These are phyloP conservation scores for Pseudomyrmex gracilis DNA, from an alignment of 1,140 invertebrate genomes.

Conservation along the genomic window DNA sequence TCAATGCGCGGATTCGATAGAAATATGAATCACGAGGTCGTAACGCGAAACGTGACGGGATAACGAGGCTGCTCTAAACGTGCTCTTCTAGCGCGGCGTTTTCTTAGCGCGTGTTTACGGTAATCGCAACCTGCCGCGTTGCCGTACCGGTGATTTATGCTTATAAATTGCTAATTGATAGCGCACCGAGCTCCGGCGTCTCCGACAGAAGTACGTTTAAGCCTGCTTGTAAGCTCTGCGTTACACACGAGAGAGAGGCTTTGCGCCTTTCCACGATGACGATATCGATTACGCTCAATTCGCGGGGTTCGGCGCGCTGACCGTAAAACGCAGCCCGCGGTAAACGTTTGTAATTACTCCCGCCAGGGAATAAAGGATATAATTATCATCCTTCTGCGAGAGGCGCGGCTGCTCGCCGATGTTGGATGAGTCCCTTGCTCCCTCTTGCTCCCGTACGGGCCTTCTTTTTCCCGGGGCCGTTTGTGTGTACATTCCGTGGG, in stretches of 20 bases:
- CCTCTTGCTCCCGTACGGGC: slow-evolving; percentile 62
- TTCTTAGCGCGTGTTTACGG: background rate
- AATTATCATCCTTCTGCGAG: slow-evolving; percentile 70
- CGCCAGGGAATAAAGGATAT: slow-evolving; percentile 72
- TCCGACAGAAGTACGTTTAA: background rate
- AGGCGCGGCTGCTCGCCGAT: slow-evolving; percentile 57
- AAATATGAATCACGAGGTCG: slow-evolving; percentile 41
- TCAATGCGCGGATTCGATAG: slow-evolving; percentile 36
- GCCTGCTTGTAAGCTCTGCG: background rate
- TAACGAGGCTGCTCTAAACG: slow-evolving; percentile 23
- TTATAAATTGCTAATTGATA: slow-evolving; percentile 46
- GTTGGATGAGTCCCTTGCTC: slow-evolving; percentile 60
- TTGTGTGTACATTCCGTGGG: slow-evolving; percentile 19
- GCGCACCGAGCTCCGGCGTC: background rate
- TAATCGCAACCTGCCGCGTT: slow-evolving; percentile 24
- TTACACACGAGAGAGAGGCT: background rate
- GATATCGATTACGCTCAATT: slow-evolving; percentile 36
- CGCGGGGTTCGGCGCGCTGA: slow-evolving; percentile 23
- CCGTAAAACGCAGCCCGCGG: slow-evolving; percentile 60
- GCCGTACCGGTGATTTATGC: slow-evolving; percentile 26
- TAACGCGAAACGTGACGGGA: slow-evolving; percentile 27
- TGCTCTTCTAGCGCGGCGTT: background rate
- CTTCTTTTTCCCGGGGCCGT: background rate
- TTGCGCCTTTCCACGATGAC: slow-evolving; percentile 14
- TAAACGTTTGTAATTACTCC: slow-evolving; percentile 80